A percentile compares a stretch with the other conserved stretches of the same genome.
These are phyloP conservation scores for Cerceris rybyensis DNA, from an alignment of 2,888 invertebrate species.

Conservation along the genomic window DNA sequence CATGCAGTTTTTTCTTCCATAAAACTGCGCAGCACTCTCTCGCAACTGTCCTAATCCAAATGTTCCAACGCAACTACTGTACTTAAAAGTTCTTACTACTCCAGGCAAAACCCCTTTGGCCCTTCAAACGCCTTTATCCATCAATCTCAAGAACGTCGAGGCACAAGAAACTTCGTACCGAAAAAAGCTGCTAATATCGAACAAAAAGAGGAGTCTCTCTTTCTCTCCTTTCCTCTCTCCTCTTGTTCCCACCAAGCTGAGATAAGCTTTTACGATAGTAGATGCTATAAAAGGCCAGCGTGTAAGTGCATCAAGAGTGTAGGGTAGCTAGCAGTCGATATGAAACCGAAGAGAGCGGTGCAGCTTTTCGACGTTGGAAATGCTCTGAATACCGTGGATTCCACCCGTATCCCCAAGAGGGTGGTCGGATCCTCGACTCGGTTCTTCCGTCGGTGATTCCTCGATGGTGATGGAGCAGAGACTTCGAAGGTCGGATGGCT, in stretches of 20 bases:
- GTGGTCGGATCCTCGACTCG: constrained; percentile 46
- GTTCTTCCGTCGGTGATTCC: constrained; percentile 59
- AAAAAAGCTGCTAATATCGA: no score
- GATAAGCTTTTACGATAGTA: constrained; percentile 26
- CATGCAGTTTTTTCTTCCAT: no score
- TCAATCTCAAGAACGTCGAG: no score
- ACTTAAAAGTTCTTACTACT: no score
- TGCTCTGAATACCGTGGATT: constrained; percentile 64
- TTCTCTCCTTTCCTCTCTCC: constrained; percentile 8
- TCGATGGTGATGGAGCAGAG: constrained; percentile 45
- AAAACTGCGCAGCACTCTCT: no score
- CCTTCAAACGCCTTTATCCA: no score
- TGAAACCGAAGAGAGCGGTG: constrained; percentile 63
- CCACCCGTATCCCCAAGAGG: constrained; percentile 56
- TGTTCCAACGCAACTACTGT: no score
- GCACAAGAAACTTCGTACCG: no score
- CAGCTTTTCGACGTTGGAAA: constrained; percentile 63
- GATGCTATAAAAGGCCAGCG: background rate
- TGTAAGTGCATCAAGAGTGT: constrained; percentile 40
- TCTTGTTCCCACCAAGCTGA: background rate
- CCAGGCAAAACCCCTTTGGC: no score
- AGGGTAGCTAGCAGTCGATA: constrained; percentile 53
- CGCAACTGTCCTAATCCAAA: no score
- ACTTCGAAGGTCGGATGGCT: constrained; percentile 37
- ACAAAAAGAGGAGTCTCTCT: background rate